Percentiles rank a stretch among this genome's conserved stretches.
Conservation (phyloP, 1,140 invertebrate genomes). For the Leptinotarsa texana region DNA sequence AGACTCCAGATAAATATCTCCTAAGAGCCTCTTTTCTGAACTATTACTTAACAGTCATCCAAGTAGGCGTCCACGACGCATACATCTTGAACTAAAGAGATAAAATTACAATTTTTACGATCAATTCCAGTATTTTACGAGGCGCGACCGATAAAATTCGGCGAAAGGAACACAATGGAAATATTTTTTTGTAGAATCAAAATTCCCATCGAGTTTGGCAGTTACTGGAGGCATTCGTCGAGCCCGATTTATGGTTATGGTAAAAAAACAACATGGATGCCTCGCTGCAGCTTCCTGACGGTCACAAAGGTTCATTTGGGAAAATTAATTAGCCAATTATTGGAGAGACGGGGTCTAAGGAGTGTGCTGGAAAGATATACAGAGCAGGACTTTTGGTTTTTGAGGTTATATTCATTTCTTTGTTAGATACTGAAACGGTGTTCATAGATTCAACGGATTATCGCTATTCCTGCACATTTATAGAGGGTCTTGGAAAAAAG, state of each 20-base stretch:
- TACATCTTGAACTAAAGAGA: constrained; percentile 19
- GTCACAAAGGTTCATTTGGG: constrained; percentile 48
- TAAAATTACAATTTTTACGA: constrained; percentile 28
- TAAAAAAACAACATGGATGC: constrained; percentile 33
- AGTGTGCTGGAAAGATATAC: not conserved
- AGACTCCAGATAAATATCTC: not conserved
- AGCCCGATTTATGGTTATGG: constrained; percentile 44
- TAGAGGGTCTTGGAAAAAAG: too few relatives aligned
- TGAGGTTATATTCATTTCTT: not conserved
- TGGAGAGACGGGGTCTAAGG: constrained; percentile 41
- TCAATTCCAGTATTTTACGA: constrained; percentile 28
- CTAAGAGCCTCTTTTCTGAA: not conserved
- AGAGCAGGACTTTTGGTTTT: constrained; percentile 6
- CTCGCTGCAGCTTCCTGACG: constrained; percentile 23
- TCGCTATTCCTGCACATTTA: too few relatives aligned
- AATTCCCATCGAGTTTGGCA: constrained; percentile 40
- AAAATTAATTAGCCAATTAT: constrained; percentile 54
- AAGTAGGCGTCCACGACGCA: not conserved
- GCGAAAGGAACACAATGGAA: constrained; percentile 19
- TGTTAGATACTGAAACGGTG: too few relatives aligned
- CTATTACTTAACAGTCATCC: not conserved
- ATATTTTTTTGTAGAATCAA: constrained; percentile 32
- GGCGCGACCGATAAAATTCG: constrained; percentile 21
- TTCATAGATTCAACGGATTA: too few relatives aligned
- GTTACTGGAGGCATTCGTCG: constrained; percentile 31